Conservation (phyloP, 2,888 invertebrate species). For the Galeruca laticollis region DNA sequence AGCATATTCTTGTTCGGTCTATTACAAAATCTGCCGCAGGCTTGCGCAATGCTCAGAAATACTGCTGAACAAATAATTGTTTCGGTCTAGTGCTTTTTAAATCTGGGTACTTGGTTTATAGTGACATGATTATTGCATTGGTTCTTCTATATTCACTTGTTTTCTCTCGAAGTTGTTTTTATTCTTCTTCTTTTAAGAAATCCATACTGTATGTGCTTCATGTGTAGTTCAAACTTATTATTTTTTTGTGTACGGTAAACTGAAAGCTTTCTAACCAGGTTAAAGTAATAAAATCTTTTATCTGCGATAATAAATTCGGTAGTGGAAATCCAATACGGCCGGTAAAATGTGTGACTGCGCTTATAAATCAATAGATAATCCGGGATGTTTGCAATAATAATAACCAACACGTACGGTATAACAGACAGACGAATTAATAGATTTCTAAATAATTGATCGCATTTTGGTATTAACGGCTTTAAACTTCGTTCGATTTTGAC, state of each 20-base stretch:
- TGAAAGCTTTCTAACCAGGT: not conserved
- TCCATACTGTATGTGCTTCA: too few species aligned
- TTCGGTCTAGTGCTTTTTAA: too few species aligned
- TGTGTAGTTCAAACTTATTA: too few species aligned
- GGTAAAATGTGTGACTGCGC: constrained; percentile 11
- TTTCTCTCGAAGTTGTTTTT: too few species aligned
- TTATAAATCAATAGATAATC: constrained; percentile 13
- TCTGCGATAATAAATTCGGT: not conserved
- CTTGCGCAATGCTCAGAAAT: too few species aligned
- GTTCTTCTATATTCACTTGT: too few species aligned
- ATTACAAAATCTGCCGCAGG: too few species aligned
- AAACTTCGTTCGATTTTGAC: not conserved
- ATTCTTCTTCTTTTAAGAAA: too few species aligned
- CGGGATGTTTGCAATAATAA: not conserved
- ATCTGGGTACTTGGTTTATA: too few species aligned
- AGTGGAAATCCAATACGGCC: constrained; percentile 4
- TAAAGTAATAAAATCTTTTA: constrained; percentile 2
- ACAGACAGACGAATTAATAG: not conserved
- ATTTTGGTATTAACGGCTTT: not conserved
- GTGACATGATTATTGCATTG: too few species aligned
- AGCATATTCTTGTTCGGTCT: too few species aligned
- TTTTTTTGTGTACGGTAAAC: not conserved
- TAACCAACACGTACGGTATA: not conserved
- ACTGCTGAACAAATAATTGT: too few species aligned
- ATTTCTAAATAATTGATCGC: not conserved